Evolutionary conservation across 2,888 invertebrate species (phyloP).

Genomic region (Mylabris sibirica): DNA sequence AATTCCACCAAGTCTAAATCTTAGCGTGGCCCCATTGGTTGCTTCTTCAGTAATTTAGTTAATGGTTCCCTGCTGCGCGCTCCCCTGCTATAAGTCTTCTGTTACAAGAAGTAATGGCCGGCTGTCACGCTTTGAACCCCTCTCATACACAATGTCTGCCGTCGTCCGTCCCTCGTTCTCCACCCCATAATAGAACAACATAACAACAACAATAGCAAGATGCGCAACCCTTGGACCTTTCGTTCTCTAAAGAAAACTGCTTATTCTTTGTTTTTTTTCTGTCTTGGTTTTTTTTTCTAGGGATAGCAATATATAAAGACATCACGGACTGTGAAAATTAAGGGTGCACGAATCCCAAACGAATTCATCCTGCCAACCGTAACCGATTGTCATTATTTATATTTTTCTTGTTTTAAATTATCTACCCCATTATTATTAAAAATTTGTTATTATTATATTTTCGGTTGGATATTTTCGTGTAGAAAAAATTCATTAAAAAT

Average conservation of each 20-base stretch:
- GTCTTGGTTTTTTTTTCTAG: conserved; percentile 7
- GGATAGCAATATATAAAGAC: conserved; percentile 41
- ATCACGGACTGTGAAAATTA: conserved; percentile 39
- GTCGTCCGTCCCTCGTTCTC: conserved; percentile 41
- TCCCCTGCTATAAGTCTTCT: conserved; percentile 59
- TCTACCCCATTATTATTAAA: conserved; percentile 17
- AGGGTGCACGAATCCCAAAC: conserved; percentile 25
- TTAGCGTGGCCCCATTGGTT: conserved; percentile 58
- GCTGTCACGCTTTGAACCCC: conserved; percentile 60
- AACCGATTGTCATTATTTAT: background rate
- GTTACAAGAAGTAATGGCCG: conserved; percentile 63
- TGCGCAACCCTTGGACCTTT: conserved; percentile 31
- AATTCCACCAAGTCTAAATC: conserved; percentile 59
- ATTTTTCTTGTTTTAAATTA: conserved; percentile 22
- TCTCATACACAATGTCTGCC: conserved; percentile 51
- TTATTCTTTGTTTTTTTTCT: conserved; percentile 39
- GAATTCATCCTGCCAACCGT: conserved; percentile 1
- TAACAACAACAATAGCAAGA: conserved; percentile 17
- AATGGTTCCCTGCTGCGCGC: conserved; percentile 61
- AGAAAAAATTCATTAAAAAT: conserved; percentile 37
- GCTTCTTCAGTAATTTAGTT: conserved; percentile 62
- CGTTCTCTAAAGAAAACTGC: conserved; percentile 30
- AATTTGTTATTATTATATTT: conserved; percentile 24
- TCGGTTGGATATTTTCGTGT: background rate
- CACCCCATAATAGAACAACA: conserved; percentile 23